Percentiles rank a stretch among this genome's conserved stretches.
Conservation (phyloP, 2,888 invertebrate genomes). For the Aspidiotus destructor region DNA sequence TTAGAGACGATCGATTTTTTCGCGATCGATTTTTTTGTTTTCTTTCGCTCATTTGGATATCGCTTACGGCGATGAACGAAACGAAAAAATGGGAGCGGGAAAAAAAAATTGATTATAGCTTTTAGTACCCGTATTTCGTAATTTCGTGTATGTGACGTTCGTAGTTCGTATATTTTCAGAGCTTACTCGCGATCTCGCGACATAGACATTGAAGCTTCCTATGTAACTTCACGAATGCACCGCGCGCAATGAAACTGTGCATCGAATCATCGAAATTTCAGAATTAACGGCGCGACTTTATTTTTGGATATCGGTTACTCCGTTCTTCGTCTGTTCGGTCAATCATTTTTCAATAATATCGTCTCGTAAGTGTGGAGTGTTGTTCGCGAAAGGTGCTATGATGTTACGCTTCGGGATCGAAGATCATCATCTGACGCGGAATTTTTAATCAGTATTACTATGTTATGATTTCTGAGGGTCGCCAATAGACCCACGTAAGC, state of each 20-base stretch:
- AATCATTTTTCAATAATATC: too few relatives aligned
- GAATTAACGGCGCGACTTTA: too few relatives aligned
- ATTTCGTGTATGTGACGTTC: not conserved
- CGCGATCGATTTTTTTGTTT: not conserved
- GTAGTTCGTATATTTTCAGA: not conserved
- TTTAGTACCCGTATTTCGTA: not conserved
- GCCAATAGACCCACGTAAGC: too few relatives aligned
- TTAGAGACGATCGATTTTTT: conserved; percentile 12
- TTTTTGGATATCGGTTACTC: too few relatives aligned
- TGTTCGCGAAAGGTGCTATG: too few relatives aligned
- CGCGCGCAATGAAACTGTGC: not conserved
- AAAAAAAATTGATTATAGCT: not conserved
- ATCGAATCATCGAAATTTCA: not conserved
- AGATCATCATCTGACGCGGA: too few relatives aligned
- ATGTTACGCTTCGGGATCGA: too few relatives aligned
- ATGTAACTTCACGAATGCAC: conserved; percentile 1
- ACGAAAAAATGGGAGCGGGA: not conserved
- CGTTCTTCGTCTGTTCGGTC: too few relatives aligned
- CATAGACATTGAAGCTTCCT: not conserved
- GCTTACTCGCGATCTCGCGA: not conserved
- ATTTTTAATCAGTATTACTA: too few relatives aligned
- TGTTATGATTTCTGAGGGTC: too few relatives aligned
- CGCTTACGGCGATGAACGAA: not conserved
- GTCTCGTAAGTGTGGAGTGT: too few relatives aligned
- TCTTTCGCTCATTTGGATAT: not conserved